Conservation (phyloP, 2,113 vertebrate species). For the Pygoscelis antarcticus region DNA sequence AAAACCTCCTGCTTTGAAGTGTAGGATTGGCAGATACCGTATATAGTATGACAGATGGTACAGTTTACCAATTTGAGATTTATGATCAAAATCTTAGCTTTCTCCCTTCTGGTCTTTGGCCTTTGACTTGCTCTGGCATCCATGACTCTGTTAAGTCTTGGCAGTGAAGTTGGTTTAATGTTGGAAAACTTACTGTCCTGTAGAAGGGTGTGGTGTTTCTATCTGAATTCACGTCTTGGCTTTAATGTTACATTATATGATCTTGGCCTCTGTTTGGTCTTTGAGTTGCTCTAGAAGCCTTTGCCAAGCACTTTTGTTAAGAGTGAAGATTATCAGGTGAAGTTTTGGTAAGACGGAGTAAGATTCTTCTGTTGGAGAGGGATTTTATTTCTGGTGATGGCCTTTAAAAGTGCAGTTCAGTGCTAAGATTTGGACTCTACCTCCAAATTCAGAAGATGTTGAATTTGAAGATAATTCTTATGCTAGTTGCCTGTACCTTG, state of each 20-base stretch:
- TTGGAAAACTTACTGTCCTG: background rate
- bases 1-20: background rate
- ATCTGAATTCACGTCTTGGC: rapidly evolving
- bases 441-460: background rate
- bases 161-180: background rate
- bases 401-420: background rate
- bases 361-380: background rate
- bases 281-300: background rate
- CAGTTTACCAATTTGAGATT: background rate
- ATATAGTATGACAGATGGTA: background rate
- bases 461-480: background rate
- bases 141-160: background rate
- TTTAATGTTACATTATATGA: background rate
- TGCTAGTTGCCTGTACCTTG: background rate
- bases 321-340: background rate
- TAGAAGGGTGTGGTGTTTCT: background rate
- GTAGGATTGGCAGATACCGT: background rate
- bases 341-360: background rate
- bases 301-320: background rate
- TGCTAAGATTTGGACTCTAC: background rate
- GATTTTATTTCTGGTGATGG: background rate
- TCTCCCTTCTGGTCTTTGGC: background rate
- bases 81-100: background rate
- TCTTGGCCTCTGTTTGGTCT: background rate
- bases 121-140: background rate